phyloP scores from a whole-genome alignment of 2,113 vertebrate genomes.

The Plotosus lineatus region DNA sequence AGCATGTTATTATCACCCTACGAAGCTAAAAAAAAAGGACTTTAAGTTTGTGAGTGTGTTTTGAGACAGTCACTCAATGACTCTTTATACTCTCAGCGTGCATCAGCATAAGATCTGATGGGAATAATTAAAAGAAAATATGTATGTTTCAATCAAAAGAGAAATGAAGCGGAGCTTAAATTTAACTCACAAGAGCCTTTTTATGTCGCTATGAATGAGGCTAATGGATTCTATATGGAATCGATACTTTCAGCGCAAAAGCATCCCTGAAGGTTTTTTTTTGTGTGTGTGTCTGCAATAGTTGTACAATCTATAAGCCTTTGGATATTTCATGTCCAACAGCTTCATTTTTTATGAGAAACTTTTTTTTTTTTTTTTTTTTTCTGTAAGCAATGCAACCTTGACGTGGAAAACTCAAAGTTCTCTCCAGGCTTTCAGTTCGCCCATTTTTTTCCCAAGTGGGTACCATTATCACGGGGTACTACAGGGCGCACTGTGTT shows the following conservation, averaged over 20 bases:
- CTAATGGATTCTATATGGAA: neutral
- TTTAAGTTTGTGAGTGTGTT: neutral
- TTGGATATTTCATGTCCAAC: neutral
- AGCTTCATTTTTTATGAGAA: neutral
- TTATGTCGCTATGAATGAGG: neutral
- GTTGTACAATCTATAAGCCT: neutral
- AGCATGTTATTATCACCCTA: constrained; percentile 34
- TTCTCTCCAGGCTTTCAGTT: constrained; percentile 7
- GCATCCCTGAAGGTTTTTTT: neutral
- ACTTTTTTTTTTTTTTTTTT: neutral
- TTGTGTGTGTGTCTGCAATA: too few species aligned
- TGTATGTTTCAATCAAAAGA: neutral
- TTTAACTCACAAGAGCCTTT: neutral
- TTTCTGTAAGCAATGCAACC: neutral
- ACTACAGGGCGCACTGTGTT: constrained; percentile 24
- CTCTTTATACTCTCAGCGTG: neutral
- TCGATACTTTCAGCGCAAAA: neutral
- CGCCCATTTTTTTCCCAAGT: neutral
- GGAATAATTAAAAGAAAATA: constrained; percentile 30
- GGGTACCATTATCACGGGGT: constrained; percentile 1
- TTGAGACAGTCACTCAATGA: constrained; percentile 19
- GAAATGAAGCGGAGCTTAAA: neutral
- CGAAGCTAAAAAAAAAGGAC: constrained; percentile 46
- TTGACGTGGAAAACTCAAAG: neutral
- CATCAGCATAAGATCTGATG: constrained; percentile 9